Percentiles rank a stretch among this genome's conserved stretches.
Conservation (phyloP, 2,113 vertebrate genomes). For the Sapayoa aenigma region DNA sequence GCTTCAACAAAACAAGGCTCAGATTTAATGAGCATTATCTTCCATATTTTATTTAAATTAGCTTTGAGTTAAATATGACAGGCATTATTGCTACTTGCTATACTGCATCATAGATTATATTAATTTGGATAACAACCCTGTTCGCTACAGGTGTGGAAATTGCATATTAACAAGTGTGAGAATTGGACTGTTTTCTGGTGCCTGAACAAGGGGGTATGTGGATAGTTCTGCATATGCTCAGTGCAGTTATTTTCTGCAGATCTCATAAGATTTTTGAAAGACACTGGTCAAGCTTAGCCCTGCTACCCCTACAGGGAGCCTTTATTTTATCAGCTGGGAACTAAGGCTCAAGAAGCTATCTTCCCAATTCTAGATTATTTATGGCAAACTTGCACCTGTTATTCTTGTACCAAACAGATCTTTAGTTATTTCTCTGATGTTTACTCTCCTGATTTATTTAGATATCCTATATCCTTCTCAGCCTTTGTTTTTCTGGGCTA, state of each 20-base stretch:
- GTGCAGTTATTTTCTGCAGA: not conserved
- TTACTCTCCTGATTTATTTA: constrained; percentile 41
- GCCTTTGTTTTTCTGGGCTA: constrained; percentile 63
- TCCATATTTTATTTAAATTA: not conserved
- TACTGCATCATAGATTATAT: not conserved
- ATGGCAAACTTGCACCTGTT: not conserved
- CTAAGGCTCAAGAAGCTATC: not conserved
- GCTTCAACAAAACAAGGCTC: not conserved
- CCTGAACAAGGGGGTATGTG: not conserved
- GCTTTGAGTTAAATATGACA: not conserved
- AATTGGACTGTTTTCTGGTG: not conserved
- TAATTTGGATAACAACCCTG: not conserved
- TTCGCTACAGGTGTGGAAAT: not conserved
- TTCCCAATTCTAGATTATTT: not conserved
- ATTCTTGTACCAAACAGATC: not conserved
- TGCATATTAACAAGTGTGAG: not conserved
- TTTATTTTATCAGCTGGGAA: not conserved
- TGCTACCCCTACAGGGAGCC: not conserved
- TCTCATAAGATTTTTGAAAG: not conserved
- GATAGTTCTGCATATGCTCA: not conserved
- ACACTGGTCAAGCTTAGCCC: not conserved
- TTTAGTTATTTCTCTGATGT: constrained; percentile 10
- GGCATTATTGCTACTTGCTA: not conserved
- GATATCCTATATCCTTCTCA: not conserved
- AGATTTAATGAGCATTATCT: not conserved